Base-by-base conservation (phyloP, 2,888 invertebrate genomes). In the Corbicula japonica region DNA sequence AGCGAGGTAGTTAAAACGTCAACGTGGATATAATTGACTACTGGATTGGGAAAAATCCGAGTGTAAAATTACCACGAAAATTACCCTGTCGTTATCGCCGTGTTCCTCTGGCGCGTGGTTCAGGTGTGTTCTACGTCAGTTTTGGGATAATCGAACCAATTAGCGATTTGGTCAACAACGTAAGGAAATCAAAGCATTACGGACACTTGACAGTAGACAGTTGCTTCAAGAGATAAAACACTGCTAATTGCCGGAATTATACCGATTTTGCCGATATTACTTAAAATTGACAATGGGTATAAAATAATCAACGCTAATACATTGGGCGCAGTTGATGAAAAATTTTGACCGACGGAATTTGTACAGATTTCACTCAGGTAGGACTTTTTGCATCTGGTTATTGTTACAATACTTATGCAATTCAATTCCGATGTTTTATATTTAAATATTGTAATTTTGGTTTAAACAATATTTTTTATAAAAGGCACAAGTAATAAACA, bases 211-310 rank as follows among this genome's bases (percentile, higher is more conserved):
- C 58, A 58, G 34, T 35, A 26, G 34, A 35, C 34, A 58, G 28
- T 58, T 58, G 58, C 18, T 58, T 58, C 58, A 21, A 58, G 35
- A 35, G 28, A 35, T 58, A 58, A 26, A 35, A 35, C 23, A 35
- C 21, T 58, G 35, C 23, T 58, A 58, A 58, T 58, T 58, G 23
- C 58, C 58, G 58, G 58, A 58, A 58, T 58, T 58, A 58, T 21
- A 34, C 30, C 12, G 8, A 21, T 58, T 58, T 18, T 66, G 66
- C 41, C 54, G 38, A 28, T n/a, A 28, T 52, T 66, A 54, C 41
- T 66, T 52, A 54, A 38, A 54, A 54, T 30, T 66, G 52, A 66
- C 54, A 52, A 66, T 66, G 66, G 23, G 66, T 66, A 66, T 54
- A 54, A 66, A 54, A 66, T 54, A 54, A 52, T n/a, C n/a, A n/a